Evolutionary conservation across 2,888 invertebrate genomes (phyloP).

Genomic region (Byasa hedistus): DNA sequence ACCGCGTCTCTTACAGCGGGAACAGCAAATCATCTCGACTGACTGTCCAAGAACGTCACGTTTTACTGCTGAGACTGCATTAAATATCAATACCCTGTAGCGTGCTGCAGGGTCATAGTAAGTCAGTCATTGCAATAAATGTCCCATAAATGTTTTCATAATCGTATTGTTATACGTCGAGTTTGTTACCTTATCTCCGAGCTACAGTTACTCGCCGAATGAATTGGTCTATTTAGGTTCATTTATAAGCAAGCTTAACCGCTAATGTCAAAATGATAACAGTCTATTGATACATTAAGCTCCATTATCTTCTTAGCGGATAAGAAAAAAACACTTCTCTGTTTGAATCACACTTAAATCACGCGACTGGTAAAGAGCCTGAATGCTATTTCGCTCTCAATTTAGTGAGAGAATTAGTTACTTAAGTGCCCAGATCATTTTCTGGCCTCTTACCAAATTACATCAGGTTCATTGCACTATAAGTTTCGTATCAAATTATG

Average conservation of each 20-base stretch:
- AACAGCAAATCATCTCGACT: conserved; percentile 48
- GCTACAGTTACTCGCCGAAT: conserved; percentile 13
- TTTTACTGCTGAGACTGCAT: conserved; percentile 55
- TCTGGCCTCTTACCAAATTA: conserved; percentile 66
- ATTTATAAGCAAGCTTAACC: conserved; percentile 8
- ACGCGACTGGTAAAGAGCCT: conserved; percentile 62
- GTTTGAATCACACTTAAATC: conserved; percentile 40
- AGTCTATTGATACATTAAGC: conserved; percentile 26
- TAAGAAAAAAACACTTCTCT: conserved; percentile 26
- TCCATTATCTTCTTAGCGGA: conserved; percentile 18
- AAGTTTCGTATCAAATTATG: conserved; percentile 73
- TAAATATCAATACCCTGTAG: conserved; percentile 57
- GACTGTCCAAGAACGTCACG: conserved; percentile 59
- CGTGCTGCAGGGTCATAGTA: conserved; percentile 24
- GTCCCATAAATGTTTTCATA: conserved; percentile 25
- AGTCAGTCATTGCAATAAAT: conserved; percentile 25
- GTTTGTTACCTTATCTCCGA: conserved; percentile 22
- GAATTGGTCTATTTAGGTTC: conserved; percentile 4
- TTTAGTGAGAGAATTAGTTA: conserved; percentile 59
- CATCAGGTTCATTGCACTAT: conserved; percentile 69
- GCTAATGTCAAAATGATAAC: conserved; percentile 28
- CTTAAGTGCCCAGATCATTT: conserved; percentile 60
- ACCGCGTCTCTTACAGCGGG: conserved; percentile 46
- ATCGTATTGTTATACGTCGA: conserved; percentile 25
- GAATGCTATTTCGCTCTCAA: conserved; percentile 54